These are phyloP conservation scores for Elephantulus edwardii DNA, from an alignment of 2,113 vertebrate species.

Conservation along the genomic window DNA sequence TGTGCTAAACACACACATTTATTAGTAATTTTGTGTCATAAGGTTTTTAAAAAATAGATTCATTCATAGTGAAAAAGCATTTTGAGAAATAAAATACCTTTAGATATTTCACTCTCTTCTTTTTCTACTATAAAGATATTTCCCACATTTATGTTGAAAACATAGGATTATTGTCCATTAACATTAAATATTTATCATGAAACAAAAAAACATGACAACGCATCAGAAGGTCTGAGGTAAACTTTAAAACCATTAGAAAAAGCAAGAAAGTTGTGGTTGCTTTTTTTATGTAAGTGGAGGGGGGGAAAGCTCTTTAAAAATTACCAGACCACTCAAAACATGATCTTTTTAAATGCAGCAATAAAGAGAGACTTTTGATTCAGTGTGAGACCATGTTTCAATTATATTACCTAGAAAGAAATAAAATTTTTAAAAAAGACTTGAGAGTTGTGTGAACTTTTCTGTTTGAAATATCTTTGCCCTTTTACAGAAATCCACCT, in stretches of 20 bases:
- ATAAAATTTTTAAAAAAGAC: too few species aligned
- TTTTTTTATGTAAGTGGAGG: constrained; percentile 53
- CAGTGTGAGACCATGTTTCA: constrained; percentile 26
- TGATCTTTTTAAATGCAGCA: constrained; percentile 43
- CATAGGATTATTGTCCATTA: constrained; percentile 61
- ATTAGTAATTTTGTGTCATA: constrained; percentile 35
- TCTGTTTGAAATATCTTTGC: constrained; percentile 37
- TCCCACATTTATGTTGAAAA: constrained; percentile 59
- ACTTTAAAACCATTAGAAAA: constrained; percentile 65
- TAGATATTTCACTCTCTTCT: constrained; percentile 62
- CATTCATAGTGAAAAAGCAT: constrained; percentile 38
- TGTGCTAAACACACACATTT: neutral
- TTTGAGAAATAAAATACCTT: constrained; percentile 61
- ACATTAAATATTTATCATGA: constrained; percentile 76
- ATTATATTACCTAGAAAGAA: constrained; percentile 47
- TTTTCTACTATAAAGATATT: constrained; percentile 50
- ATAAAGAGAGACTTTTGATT: constrained; percentile 26
- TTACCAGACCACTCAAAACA: constrained; percentile 47
- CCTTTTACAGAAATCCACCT: constrained; percentile 52
- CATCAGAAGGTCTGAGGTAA: constrained; percentile 66
- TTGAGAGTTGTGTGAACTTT: constrained; percentile 55
- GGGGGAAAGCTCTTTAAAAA: constrained; percentile 61
- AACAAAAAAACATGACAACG: constrained; percentile 57
- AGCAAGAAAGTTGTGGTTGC: constrained; percentile 46
- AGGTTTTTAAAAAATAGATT: constrained; percentile 54